Base-by-base conservation (phyloP, 2,113 vertebrate genomes). In the Sialia sialis region DNA sequence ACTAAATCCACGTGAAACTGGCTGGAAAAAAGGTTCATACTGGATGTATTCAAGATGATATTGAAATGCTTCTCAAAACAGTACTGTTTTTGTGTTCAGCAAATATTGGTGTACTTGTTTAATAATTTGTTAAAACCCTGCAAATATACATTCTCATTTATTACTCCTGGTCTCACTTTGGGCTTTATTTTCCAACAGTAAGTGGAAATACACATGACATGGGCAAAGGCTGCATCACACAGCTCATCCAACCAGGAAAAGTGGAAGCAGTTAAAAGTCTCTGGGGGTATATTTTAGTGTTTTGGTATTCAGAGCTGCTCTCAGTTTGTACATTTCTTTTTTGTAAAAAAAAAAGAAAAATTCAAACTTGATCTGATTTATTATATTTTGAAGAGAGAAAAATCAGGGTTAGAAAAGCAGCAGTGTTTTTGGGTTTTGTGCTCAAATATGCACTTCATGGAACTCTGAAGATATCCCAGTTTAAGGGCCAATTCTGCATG, bases 401-500 rank as follows among this genome's bases (percentile, higher is more conserved):
- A 94, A 73, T 41, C 36, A 73, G 49, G 10, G 20, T 64, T 85
- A 93, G 84, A 95, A 95, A 85, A 93, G 81, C 34, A 68, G 69
- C 26, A 43, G 70, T 85, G 44, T 69, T 76, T 60, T 78, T 20
- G 32, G 26, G 87, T 60, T 90, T 81, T 87, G 49, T 73, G 70
- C 59, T 84, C 88, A 79, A 94, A 87, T 59, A 80, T 5, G 13
- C 67, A 62, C 39, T 89, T 89, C 67, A 89, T n/a, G 54, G 63
- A 81, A 66, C 43, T 63, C 62, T 0, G 39, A 90, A 90, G 91
- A 93, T 70, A 89, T 43, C 59, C 34, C 12, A 38, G 84, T 74
- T 77, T 51, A 90, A 73, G 82, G 51, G 93, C 91, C 89, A 95
- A 85, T 85, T 95, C n/a, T 90, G 81, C 63, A 74, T 39, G n/a